Evolutionary conservation across 2,113 vertebrate genomes (phyloP), one percentile per base, ranked within the genome.

Genomic region (Dipodomys spectabilis): DNA sequence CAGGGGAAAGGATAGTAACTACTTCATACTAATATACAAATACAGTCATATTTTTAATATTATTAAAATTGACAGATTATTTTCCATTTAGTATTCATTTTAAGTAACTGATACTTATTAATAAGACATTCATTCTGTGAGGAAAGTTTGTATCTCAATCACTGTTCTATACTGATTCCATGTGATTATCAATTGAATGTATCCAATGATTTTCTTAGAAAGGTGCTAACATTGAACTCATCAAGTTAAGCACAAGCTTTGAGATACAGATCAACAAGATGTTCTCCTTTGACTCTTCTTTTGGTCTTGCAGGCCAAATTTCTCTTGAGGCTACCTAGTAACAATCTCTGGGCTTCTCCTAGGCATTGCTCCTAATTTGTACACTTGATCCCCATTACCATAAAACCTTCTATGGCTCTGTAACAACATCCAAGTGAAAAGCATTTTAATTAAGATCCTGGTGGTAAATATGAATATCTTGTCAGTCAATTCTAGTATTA

Each of bases 281-380:
- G 35, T 82, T 13, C 67, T 28, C 69, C 4, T 77, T 75, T 27
- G 22, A 15, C 4, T 25, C 15, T 69, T 49, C 30, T 15, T 68
- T 73, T 7, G 30, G 0, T 67, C 7, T n/a, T n/a, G 0, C 7
- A 10, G 72, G 8, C 35, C 7, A 44, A 4, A 19, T 77, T 3
- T 8, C 79, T 74, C 20, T 27, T 20, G 16, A n/a, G 35, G 62
- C 13, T 22, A 44, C 5, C 1, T 30, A 19, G 15, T 53, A 35
- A 12, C 2, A 32, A 32, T 19, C 77, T 73, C 28, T 83, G 22
- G 1, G 35, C 16, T 62, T 28, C 78, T 45, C 4, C 32, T 71
- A 53, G 13, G 12, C 20, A 62, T 5, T 60, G 3, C n/a, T 82
- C 12, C 15, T 78, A 85, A 87, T 45, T 60, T 86, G 69, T 49